Base-by-base conservation (phyloP, 2,888 invertebrate species). In the Phalangium opilio region DNA sequence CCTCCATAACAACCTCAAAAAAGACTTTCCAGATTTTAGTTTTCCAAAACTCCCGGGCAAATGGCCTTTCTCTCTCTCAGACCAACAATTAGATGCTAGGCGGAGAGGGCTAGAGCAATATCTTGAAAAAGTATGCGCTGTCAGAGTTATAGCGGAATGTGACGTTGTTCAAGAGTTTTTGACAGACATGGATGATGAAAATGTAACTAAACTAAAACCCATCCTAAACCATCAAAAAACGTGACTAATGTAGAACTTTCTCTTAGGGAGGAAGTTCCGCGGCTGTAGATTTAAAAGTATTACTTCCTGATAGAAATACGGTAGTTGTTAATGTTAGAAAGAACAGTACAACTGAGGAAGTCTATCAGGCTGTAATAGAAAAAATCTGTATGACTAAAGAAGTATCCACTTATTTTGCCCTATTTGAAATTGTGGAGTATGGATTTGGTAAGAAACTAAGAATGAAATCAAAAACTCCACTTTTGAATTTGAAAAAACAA, bases 41-140 rank as follows among this genome's bases (percentile, higher is more conserved):
- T 98, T 95, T 66, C 98, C 98, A 0, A 93, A 93, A 69, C 68
- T 98, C 58, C 98, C 98, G 0, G 91, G 95, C 49, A 98, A 98
- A 70, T 96, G 96, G 90, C 91, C 93, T 47, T 96, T 98, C 67
- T 81, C 82, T 50, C 64, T 98, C 60, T 91, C 87, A 64, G 96
- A 98, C 62, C 96, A 96, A 64, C 96, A 98, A 65, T 70, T 98
- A 52, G 98, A 99, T 67, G 80, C 86, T 0, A 74, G 98, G 51
- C 75, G 98, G 53, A 75, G 96, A 56, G 93, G 93, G 2, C 73
- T 98, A 41, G 98, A 98, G 67, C 89, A 89, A 69, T 98, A 96
- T 73, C 73, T 98, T 64, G 98, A 98, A 69, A 89, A 93, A 73
- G 86, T 96, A 1, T 96, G 96, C 70, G 91, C 96, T 7, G 89